Evolutionary conservation across 92 coral and sea anemone genomes (phyloP).

Genomic region (Parazoanthus darwini): DNA sequence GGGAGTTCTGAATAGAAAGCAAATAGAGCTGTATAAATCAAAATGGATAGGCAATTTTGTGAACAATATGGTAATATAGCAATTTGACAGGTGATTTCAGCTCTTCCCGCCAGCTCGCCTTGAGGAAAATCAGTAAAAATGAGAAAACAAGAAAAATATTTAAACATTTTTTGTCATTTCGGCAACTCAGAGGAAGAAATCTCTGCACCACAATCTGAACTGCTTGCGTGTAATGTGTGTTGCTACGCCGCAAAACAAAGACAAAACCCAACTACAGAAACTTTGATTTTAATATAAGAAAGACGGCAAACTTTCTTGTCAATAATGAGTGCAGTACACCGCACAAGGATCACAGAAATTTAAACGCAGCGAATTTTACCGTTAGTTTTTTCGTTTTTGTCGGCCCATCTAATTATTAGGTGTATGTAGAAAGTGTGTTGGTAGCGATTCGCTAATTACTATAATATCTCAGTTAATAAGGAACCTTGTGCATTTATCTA

Average conservation of each 20-base stretch:
- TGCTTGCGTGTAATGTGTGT: background rate
- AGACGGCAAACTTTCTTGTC: background rate
- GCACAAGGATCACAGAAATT: constrained; percentile 11
- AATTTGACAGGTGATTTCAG: constrained; percentile 36
- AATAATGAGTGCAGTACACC: background rate
- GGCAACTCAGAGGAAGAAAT: background rate
- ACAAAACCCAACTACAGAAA: constrained; percentile 3
- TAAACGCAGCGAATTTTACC: background rate
- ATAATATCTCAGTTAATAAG: constrained; percentile 40
- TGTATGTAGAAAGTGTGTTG: constrained; percentile 9
- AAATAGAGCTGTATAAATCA: constrained; percentile 45
- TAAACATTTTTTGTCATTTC: background rate
- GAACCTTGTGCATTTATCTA: constrained; percentile 35
- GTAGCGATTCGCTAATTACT: constrained; percentile 48
- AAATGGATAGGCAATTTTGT: constrained; percentile 24
- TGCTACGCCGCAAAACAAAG: background rate
- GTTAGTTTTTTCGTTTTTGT: constrained; percentile 1
- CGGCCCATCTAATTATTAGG: constrained; percentile 26
- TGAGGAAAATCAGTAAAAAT: constrained; percentile 18
- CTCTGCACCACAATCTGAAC: background rate
- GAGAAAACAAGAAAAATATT: background rate
- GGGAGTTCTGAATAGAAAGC: constrained; percentile 35
- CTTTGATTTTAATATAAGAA: constrained; percentile 36
- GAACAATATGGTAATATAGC: constrained; percentile 37
- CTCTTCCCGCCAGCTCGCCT: constrained; percentile 37